Percentiles rank a stretch among this genome's conserved stretches.
phyloP scores from a whole-genome alignment of 2,113 vertebrate genomes.

The Lipophrys pholis region DNA sequence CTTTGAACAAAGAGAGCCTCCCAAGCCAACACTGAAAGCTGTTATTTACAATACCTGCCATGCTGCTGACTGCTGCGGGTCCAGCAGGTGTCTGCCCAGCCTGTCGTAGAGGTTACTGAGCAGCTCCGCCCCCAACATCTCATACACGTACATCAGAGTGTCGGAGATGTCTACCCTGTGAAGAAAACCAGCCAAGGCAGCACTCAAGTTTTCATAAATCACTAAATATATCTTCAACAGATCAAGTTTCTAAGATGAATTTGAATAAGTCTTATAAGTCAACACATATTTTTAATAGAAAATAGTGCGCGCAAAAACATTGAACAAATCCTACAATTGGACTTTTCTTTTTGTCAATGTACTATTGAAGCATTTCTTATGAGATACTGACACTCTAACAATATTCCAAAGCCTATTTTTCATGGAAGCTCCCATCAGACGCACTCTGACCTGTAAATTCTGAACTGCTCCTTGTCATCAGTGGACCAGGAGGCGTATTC shows the following conservation, averaged over 20 bases:
- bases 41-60: constrained; percentile 90
- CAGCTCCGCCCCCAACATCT: constrained; percentile 96
- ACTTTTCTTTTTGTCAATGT: background rate
- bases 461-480: constrained; percentile 97
- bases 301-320: too few species aligned
- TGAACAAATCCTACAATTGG: too few species aligned
- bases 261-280: too few species aligned
- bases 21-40: background rate
- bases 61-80: constrained; percentile 86
- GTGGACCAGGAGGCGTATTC: constrained; percentile 93
- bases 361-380: background rate
- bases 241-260: too few species aligned
- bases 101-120: constrained; percentile 97
- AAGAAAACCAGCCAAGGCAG: background rate
- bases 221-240: too few species aligned
- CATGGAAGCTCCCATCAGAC: too few species aligned
- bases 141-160: constrained; percentile 97
- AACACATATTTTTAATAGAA: too few species aligned
- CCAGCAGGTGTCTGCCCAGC: constrained; percentile 91
- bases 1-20: too few species aligned
- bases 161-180: constrained; percentile 97
- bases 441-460: constrained; percentile 92
- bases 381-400: too few species aligned
- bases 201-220: background rate
- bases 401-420: too few species aligned